Evolutionary conservation across 1,140 invertebrate genomes (phyloP).

Genomic region (Ceratosolen fusciceps): DNA sequence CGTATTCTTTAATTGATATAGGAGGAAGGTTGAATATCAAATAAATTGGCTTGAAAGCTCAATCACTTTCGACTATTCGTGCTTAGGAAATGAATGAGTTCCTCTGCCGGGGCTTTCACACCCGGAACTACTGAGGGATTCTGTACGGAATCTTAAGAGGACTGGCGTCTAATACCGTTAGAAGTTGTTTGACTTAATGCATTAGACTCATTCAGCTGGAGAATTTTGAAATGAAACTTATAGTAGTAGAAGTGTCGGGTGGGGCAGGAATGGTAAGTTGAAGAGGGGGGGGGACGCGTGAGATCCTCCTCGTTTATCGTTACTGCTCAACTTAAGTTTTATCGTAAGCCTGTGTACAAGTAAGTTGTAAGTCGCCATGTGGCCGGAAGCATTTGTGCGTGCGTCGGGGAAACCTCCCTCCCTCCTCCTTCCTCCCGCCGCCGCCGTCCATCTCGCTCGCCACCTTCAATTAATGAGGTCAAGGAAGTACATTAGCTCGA

Average conservation of each 20-base stretch:
- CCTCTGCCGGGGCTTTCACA: background rate
- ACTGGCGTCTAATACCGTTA: slow-evolving; percentile 31
- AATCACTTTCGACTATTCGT: slow-evolving; percentile 32
- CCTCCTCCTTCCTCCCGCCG: background rate
- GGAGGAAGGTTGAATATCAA: slow-evolving; percentile 1
- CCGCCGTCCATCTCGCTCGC: too few relatives aligned
- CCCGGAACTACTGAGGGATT: slow-evolving; percentile 48
- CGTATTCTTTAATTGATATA: slow-evolving; percentile 39
- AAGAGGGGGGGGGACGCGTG: too few relatives aligned
- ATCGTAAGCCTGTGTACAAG: background rate
- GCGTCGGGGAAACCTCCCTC: background rate
- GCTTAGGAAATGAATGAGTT: slow-evolving; percentile 20
- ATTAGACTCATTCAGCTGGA: slow-evolving; percentile 55
- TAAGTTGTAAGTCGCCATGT: slow-evolving; percentile 6
- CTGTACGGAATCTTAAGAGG: slow-evolving; percentile 51
- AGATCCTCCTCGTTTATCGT: slow-evolving; percentile 13
- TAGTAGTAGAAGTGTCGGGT: background rate
- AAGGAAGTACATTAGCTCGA: background rate
- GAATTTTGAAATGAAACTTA: slow-evolving; percentile 40
- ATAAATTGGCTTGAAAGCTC: slow-evolving; percentile 10
- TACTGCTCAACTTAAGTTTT: background rate
- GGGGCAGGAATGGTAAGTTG: background rate
- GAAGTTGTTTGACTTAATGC: slow-evolving; percentile 55
- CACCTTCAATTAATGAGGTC: slow-evolving; percentile 9
- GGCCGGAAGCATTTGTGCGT: slow-evolving; percentile 12